phyloP scores from a whole-genome alignment of 2,888 invertebrate species.

The Helleia helle region DNA sequence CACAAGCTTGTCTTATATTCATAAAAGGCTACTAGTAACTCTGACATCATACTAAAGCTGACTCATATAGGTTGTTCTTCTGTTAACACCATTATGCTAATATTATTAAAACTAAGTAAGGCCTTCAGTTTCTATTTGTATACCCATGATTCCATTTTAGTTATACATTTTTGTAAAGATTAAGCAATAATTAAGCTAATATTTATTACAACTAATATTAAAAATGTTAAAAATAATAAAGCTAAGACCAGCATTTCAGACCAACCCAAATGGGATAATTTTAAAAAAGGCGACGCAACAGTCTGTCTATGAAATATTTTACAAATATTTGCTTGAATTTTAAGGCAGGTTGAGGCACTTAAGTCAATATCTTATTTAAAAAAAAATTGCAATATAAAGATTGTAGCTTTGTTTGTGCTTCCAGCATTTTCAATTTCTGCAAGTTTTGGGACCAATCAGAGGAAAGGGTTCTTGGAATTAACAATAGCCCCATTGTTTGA shows the following conservation, averaged over 20 bases:
- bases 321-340: conserved; percentile 28
- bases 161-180: neutral
- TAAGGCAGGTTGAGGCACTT: conserved; percentile 63
- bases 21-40: neutral
- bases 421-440: conserved; percentile 46
- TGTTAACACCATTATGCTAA: conserved; percentile 1
- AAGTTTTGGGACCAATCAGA: conserved; percentile 36
- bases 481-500: conserved; percentile 49
- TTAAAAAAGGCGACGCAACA: conserved; percentile 25
- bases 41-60: neutral
- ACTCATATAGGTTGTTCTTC: neutral
- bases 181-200: neutral
- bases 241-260: conserved; percentile 49
- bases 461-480: conserved; percentile 66
- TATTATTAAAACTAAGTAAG: conserved; percentile 5
- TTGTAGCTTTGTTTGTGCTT: conserved; percentile 66
- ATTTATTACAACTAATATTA: neutral
- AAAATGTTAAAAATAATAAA: conserved; percentile 33
- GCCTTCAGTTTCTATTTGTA: neutral
- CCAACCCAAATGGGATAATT: conserved; percentile 18
- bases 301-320: conserved; percentile 25
- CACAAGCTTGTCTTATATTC: neutral
- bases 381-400: conserved; percentile 27
- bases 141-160: neutral
- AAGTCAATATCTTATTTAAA: conserved; percentile 26